Percentiles rank a stretch among this genome's conserved stretches.
Conservation (phyloP, 2,888 invertebrate genomes). For the Tetragnatha montana region DNA sequence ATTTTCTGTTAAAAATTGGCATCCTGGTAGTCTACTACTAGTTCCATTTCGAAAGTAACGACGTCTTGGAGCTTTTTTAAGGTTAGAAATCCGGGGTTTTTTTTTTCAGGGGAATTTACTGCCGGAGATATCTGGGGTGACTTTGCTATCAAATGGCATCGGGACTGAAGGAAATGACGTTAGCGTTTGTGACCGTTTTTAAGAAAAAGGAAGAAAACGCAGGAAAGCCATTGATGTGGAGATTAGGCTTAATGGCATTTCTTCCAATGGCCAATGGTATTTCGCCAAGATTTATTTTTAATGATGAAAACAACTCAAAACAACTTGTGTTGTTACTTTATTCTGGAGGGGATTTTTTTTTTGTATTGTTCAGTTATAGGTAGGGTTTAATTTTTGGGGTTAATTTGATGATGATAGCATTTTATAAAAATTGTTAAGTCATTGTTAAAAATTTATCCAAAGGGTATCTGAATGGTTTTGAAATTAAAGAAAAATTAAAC, state of each 20-base stretch:
- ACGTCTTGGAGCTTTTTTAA: background rate
- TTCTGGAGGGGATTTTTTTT: no score
- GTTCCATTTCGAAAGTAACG: background rate
- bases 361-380: no score
- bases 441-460: no score
- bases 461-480: no score
- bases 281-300: background rate
- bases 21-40: background rate
- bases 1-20: background rate
- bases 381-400: no score
- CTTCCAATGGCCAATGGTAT: background rate
- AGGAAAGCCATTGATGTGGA: conserved; percentile 16
- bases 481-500: no score
- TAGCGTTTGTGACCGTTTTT: conserved; percentile 15
- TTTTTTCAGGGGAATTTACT: background rate
- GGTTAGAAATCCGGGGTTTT: background rate
- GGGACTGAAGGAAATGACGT: conserved; percentile 14
- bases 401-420: no score
- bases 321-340: no score
- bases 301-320: background rate
- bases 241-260: conserved; percentile 17
- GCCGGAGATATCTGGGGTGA: background rate
- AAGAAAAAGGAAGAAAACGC: conserved; percentile 2
- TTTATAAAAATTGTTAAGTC: no score
- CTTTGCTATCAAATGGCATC: conserved; percentile 6